Evolutionary conservation across 2,113 vertebrate genomes (phyloP).

Genomic region (Eira barbara): DNA sequence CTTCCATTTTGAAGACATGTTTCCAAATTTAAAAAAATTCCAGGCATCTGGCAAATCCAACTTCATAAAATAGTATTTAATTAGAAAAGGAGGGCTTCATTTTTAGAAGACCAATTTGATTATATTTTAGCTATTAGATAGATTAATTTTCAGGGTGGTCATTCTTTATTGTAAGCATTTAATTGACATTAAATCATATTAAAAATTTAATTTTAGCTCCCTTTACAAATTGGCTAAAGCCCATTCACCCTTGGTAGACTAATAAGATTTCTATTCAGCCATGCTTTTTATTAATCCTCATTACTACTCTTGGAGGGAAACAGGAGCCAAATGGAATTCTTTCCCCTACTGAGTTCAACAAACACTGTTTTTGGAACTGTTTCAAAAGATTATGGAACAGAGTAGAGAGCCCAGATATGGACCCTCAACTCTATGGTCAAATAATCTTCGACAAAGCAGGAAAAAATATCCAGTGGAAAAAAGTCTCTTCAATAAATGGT

Average conservation of each 20-base stretch:
- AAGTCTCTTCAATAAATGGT: too few relatives aligned
- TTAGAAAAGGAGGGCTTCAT: constrained; percentile 45
- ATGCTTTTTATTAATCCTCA: constrained; percentile 4
- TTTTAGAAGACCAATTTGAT: constrained; percentile 59
- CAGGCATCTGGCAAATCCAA: constrained; percentile 67
- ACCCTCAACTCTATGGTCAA: too few relatives aligned
- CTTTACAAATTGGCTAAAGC: constrained; percentile 6
- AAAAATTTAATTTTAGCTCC: constrained; percentile 54
- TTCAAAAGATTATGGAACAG: constrained; percentile 53
- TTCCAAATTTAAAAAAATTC: constrained; percentile 20
- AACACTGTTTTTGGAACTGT: constrained; percentile 53
- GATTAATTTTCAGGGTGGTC: constrained; percentile 55
- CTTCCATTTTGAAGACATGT: constrained; percentile 4
- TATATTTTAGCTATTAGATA: constrained; percentile 67
- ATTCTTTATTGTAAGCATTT: constrained; percentile 56
- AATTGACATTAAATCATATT: constrained; percentile 50
- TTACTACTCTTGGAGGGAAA: constrained; percentile 59
- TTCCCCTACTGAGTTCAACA: constrained; percentile 56
- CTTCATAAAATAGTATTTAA: constrained; percentile 20
- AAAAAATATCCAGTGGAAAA: too few relatives aligned
- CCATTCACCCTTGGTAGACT: background rate
- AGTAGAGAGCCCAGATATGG: too few relatives aligned
- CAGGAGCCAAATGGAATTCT: constrained; percentile 34
- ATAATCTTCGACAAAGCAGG: too few relatives aligned
- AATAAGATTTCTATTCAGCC: background rate